Conservation (phyloP, 2,113 vertebrate genomes). For the Hypomesus transpacificus region DNA sequence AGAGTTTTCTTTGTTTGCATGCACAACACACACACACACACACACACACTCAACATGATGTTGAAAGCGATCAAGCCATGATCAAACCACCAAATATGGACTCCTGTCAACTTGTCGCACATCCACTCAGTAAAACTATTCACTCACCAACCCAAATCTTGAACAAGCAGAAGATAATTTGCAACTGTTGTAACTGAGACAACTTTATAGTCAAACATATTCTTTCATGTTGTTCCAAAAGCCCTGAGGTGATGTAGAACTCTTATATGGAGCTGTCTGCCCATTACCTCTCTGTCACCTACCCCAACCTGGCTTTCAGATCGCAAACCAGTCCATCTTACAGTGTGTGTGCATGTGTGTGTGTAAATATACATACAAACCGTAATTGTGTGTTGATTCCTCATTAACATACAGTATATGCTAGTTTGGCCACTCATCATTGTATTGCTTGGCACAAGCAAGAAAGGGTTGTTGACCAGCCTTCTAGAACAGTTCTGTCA, state of each 20-base stretch:
- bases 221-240: slow-evolving; percentile 60
- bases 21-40: slow-evolving; percentile 14
- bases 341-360: slow-evolving; percentile 22
- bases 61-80: slow-evolving; percentile 34
- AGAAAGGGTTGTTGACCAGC: too few relatives aligned
- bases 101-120: slow-evolving; percentile 45
- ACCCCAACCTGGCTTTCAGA: slow-evolving; percentile 49
- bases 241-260: slow-evolving; percentile 51
- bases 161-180: slow-evolving; percentile 41
- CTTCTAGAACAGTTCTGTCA: slow-evolving; percentile 28
- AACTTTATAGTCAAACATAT: slow-evolving; percentile 40
- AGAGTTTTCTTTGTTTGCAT: not conserved
- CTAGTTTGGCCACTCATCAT: slow-evolving; percentile 29
- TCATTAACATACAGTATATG: slow-evolving; percentile 41
- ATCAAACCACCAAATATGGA: slow-evolving; percentile 36
- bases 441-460: slow-evolving; percentile 45
- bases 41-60: not conserved
- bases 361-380: slow-evolving; percentile 15
- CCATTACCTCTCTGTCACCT: slow-evolving; percentile 61
- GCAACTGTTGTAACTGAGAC: slow-evolving; percentile 40
- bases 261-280: slow-evolving; percentile 58
- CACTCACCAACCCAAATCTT: slow-evolving; percentile 46
- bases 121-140: slow-evolving; percentile 28
- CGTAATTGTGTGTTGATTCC: slow-evolving; percentile 21
- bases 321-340: not conserved